A percentile compares a stretch with the other conserved stretches of the same genome.
These are phyloP conservation scores for Pampusana beccarii DNA, from an alignment of 2,113 vertebrate genomes.

Conservation along the genomic window DNA sequence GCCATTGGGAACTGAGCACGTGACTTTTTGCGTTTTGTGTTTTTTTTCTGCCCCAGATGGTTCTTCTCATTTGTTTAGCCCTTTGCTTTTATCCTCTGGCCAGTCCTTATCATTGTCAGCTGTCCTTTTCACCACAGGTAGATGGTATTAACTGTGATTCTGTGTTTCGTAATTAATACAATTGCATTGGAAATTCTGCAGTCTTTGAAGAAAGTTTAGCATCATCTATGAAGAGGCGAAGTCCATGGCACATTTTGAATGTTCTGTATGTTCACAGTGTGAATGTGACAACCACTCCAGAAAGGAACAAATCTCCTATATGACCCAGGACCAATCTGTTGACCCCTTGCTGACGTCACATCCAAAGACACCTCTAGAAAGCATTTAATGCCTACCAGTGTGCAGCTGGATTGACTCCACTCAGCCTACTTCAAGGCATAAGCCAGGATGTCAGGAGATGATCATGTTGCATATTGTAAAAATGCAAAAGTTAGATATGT, in stretches of 20 bases:
- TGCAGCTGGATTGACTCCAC: not conserved
- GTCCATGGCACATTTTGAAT: not conserved
- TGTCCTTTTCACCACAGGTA: not conserved
- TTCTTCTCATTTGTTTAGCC: not conserved
- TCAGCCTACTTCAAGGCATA: not conserved
- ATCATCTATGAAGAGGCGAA: not conserved
- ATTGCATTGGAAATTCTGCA: not conserved
- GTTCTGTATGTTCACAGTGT: rapidly evolving
- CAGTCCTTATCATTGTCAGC: not conserved
- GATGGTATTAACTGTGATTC: not conserved
- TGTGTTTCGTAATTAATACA: not conserved
- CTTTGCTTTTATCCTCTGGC: not conserved
- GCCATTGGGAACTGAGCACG: not conserved
- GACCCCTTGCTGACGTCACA: not conserved
- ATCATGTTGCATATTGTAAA: not conserved
- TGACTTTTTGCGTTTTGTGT: not conserved
- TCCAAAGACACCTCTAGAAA: rapidly evolving
- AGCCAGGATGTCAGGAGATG: not conserved
- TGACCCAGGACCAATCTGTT: not conserved
- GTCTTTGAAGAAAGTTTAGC: not conserved
- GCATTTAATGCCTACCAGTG: not conserved
- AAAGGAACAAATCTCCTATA: not conserved
- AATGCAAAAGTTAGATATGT: not conserved
- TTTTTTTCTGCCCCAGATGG: not conserved
- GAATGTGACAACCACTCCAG: not conserved